Evolutionary conservation across 2,113 vertebrate genomes (phyloP), one percentile per base, ranked within the genome.

Genomic region (Stictonetta naevosa): DNA sequence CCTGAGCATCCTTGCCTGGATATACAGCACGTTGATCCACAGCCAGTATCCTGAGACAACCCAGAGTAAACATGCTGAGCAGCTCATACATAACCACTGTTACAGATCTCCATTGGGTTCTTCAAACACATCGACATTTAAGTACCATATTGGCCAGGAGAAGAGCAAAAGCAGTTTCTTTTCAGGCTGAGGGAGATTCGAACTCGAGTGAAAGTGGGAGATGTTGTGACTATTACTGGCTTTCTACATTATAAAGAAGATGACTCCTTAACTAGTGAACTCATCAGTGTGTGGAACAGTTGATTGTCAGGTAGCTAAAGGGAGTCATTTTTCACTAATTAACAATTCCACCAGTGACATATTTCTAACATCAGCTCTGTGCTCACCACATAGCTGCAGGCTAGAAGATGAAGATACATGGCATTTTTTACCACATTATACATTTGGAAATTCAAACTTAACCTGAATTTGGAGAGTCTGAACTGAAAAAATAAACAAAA

Each of bases 401-500:
- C 10, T 34, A 50, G 68, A 75, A 86, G 38, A 72, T 64, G 53
- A 82, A 91, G 90, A 95, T 38, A 91, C 0, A 0, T 86, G 85
- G 59, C 72, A 34, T 42, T 92, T 95, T 95, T 90, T 56, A 86
- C 79, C 48, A 25, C 52, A 34, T 77, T 63, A 29, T 33, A 81
- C 94, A 91, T 96, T 73, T 94, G 92, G 82, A 96, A 93, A 86
- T 80, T 90, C 78, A 85, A 90, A 91, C 75, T 42, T 90, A 93
- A 93, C 72, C 79, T 90, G 38, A 25, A 55, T 91, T 96, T 90
- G 82, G 76, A 94, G 21, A 75, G 36, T 62, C 42, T 77, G 82
- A 90, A 83, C 42, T 86, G 60, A 90, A 95, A 52, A 94, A 96
- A 93, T 66, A 94, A 95, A 94, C 68, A 96, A 77, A 86, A 76